Base-by-base conservation (phyloP, 1,140 invertebrate genomes). In the Drosophila triauraria region DNA sequence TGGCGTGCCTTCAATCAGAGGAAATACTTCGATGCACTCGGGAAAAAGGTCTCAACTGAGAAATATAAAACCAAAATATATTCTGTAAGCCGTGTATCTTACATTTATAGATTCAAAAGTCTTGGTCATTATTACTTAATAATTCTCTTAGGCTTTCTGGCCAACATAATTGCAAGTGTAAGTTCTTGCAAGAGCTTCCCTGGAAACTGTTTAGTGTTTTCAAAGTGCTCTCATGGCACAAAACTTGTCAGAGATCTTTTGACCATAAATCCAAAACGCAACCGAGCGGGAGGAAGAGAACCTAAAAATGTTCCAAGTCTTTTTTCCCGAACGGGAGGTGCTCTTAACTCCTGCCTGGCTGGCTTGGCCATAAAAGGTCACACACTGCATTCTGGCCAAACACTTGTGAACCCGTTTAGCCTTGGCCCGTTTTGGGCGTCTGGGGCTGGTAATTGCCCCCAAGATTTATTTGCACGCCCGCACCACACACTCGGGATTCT, bases 391-490 rank as follows among this genome's bases (percentile, higher is more conserved):
- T 65, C 74, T 77, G 74, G 53, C 42, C 43, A 71, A 61, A 76
- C 82, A 84, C 81, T 80, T 84, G 81, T 70, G 54, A 74, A 74
- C 70, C 70, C 70, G 70, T 72, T 74, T 65, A 86, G 75, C 78
- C 82, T 79, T 82, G 82, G 69, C 78, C 68, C 59, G 75, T 78
- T 82, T 82, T 67, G 58, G 54, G 47, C 51, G 60, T 71, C 80
- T 70, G 62, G 25, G 61, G 48, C 74, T 78, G 80, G 70, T 87
- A 83, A 83, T 87, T 87, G 80, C 78, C 56, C 72, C 62, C 57
- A 91, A 91, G 87, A 91, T 91, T 91, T 91, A 91, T 91, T 91
- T 91, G 70, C 74, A 86, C 87, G 78, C 82, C 82, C 87, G 60
- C 85, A 62, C 78, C 61, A 67, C 40, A 51, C 20, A 51, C 38